Evolutionary conservation across 2,113 vertebrate species (phyloP).

Genomic region (Pungitius pungitius): DNA sequence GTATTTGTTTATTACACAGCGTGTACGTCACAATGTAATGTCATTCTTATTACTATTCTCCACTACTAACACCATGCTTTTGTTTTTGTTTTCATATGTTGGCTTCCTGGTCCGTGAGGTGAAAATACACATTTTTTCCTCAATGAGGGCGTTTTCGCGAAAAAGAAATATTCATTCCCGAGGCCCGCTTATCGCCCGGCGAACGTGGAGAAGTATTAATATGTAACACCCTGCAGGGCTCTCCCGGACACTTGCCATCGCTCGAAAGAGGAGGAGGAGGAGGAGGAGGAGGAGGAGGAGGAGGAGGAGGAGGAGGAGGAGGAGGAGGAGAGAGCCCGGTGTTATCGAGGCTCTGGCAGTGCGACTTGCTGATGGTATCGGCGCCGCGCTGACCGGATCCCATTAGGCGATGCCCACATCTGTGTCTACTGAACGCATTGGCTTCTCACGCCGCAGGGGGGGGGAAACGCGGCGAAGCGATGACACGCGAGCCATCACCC

Average conservation of each 20-base stretch:
- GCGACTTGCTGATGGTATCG: conserved; percentile 77
- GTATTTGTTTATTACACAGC: no score
- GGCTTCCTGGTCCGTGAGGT: conserved; percentile 14
- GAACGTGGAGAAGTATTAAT: conserved; percentile 77
- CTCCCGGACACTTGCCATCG: conserved; percentile 70
- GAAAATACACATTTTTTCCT: no score
- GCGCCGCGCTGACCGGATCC: conserved; percentile 73
- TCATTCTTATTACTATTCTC: not conserved
- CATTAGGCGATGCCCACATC: conserved; percentile 78
- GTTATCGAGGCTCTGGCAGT: conserved; percentile 76
- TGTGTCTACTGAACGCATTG: conserved; percentile 72
- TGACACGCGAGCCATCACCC: conserved; percentile 73
- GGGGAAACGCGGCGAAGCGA: conserved; percentile 44
- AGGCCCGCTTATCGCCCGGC: conserved; percentile 66
- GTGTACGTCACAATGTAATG: not conserved
- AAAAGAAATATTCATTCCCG: conserved; percentile 66
- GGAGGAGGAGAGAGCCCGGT: conserved; percentile 46
- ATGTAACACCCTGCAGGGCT: conserved; percentile 76
- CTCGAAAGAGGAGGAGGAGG: no score
- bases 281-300: no score
- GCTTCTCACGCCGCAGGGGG: conserved; percentile 50
- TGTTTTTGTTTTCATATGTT: conserved; percentile 34
- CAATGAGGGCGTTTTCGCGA: no score
- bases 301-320: no score
- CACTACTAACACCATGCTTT: not conserved